Evolutionary conservation across 2,797 vertebrate genomes (phyloP), one percentile per base, ranked within the genome.

Genomic region (Cygnus olor): DNA sequence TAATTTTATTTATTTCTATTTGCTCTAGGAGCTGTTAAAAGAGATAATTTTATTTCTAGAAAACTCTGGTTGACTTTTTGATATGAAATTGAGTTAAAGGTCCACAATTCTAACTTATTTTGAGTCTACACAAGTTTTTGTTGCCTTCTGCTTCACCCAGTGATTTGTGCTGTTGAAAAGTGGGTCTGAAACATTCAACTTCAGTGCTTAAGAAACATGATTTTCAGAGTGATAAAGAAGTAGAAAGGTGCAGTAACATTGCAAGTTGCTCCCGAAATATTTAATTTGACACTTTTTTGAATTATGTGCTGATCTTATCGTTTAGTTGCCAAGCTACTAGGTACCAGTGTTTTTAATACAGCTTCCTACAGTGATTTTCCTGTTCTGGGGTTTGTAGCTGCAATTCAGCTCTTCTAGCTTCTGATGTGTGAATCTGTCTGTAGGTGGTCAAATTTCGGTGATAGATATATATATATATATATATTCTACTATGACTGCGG

Each of bases 401-500:
- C 61, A 85, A 38, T 80, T 89, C 80, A 82, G 89, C 60, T 91
- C 85, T 96, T 95, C 92, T 90, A 81, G 85, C 65, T 94, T 96
- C 94, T 95, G 78, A 82, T 89, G 88, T 92, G 88, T 87, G 91
- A 95, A 94, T 94, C 74, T 92, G 69, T 91, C 90, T 87, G 95
- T 95, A 94, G 94, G 95, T 97, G 91, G 94, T 88, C 94, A 95
- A 34, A 80, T 69, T 94, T 90, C 85, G 80, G 93, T 53, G 83
- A 74, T n/a, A 95, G 2, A 73, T n/a, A 78, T 56, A 84, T n/a
- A 15, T 34, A 85, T n/a, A 85, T 44, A 79, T 58, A 85, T 44
- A 79, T 58, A 73, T 88, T 92, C 83, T 93, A 94, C 95, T 92
- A 91, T 78, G 86, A 92, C 86, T 95, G 90, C 91, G 80, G 85